These are phyloP conservation scores for Calephelis perditalis DNA, from an alignment of 2,888 invertebrate genomes.

Conservation along the genomic window DNA sequence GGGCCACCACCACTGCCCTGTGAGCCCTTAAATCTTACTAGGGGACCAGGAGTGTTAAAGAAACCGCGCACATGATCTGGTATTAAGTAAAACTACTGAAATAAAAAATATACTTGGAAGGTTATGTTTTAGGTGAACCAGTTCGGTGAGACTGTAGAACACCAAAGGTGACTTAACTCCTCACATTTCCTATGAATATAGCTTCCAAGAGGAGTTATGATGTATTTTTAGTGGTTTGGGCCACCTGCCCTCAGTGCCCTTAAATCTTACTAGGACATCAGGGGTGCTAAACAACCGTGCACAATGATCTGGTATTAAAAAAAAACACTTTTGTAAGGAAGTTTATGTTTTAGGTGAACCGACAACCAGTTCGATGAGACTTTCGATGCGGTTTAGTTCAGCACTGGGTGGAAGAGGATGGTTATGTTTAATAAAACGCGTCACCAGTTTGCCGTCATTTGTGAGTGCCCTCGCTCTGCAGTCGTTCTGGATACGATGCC, in stretches of 20 bases:
- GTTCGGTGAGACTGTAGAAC: constrained; percentile 54
- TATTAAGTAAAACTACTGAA: not conserved
- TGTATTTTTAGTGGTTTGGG: too few species aligned
- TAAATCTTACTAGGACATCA: too few species aligned
- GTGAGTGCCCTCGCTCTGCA: constrained; percentile 63
- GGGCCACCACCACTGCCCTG: too few species aligned
- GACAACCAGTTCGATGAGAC: constrained; percentile 60
- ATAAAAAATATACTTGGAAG: not conserved
- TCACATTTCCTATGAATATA: too few species aligned
- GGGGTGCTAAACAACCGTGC: too few species aligned
- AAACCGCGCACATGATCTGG: too few species aligned
- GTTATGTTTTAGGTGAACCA: constrained; percentile 32
- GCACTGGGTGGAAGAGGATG: constrained; percentile 45
- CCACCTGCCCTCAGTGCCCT: too few species aligned
- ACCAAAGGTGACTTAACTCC: too few species aligned
- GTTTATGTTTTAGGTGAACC: not conserved
- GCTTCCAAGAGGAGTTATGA: too few species aligned
- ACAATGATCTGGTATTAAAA: too few species aligned
- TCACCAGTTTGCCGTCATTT: constrained; percentile 47
- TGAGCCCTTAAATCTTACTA: too few species aligned
- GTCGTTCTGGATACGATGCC: constrained; percentile 45
- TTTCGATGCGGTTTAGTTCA: constrained; percentile 56
- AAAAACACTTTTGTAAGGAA: not conserved
- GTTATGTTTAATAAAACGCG: constrained; percentile 44
- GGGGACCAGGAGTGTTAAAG: too few species aligned